phyloP scores from a whole-genome alignment of 2,888 invertebrate species.

The Drosophila nr. perissopoda region DNA sequence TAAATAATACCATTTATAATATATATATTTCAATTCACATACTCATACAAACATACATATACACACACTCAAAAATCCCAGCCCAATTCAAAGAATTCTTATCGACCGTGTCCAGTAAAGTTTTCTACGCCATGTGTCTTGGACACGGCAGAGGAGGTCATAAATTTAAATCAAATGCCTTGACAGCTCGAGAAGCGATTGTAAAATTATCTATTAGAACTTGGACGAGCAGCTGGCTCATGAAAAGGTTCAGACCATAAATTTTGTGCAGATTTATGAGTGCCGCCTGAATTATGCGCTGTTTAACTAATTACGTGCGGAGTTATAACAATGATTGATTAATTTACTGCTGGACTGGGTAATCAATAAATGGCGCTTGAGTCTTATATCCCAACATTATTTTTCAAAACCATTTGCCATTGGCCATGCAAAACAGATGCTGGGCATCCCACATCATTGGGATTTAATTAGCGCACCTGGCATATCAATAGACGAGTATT shows the following conservation, averaged over 20 bases:
- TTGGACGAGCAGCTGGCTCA: slow-evolving; percentile 5
- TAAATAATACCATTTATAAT: neutral
- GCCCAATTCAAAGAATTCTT: slow-evolving; percentile 17
- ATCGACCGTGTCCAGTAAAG: slow-evolving; percentile 23
- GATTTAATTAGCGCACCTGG: slow-evolving; percentile 63
- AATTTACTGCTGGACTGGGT: slow-evolving; percentile 41
- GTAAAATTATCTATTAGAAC: slow-evolving; percentile 62
- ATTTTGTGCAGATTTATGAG: slow-evolving; percentile 26
- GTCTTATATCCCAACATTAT: slow-evolving; percentile 17
- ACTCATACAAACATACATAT: neutral
- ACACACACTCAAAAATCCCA: neutral
- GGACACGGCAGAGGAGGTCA: slow-evolving; percentile 62
- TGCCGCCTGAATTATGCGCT: slow-evolving; percentile 42
- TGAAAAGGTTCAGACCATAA: slow-evolving; percentile 25
- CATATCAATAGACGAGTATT: slow-evolving; percentile 21
- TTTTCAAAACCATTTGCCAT: slow-evolving; percentile 10
- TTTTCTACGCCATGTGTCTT: slow-evolving; percentile 54
- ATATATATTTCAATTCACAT: neutral
- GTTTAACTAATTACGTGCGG: slow-evolving; percentile 60
- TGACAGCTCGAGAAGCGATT: slow-evolving; percentile 63
- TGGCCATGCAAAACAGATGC: slow-evolving; percentile 42
- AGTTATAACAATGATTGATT: slow-evolving; percentile 48
- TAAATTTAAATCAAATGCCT: slow-evolving; percentile 73
- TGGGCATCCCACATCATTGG: slow-evolving; percentile 60
- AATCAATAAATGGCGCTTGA: slow-evolving; percentile 17